phyloP scores from a whole-genome alignment of 2,797 vertebrate genomes.

The Leuciscus waleckii region DNA sequence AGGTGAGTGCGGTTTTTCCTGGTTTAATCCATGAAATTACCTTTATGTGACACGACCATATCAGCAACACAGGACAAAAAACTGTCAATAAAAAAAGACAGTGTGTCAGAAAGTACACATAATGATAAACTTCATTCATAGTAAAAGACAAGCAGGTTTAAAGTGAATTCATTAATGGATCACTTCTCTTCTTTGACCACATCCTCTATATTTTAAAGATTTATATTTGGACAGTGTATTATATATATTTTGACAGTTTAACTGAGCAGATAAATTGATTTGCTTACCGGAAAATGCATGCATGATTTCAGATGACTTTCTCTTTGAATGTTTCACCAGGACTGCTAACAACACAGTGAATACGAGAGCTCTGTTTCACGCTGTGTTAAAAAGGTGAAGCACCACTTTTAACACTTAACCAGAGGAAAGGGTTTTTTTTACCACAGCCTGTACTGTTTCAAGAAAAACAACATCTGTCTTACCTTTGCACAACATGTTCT shows the following conservation, averaged over 20 bases:
- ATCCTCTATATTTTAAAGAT: not conserved
- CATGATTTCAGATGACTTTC: slow-evolving; percentile 49
- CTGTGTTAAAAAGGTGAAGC: slow-evolving; percentile 45
- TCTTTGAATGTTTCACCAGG: not conserved
- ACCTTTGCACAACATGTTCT: slow-evolving; percentile 12
- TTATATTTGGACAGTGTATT: not conserved
- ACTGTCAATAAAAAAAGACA: slow-evolving; percentile 38
- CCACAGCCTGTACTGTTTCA: slow-evolving; percentile 51
- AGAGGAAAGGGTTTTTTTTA: slow-evolving; percentile 61
- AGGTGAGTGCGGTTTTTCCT: not conserved
- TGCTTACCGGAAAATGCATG: slow-evolving; percentile 54
- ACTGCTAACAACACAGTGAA: slow-evolving; percentile 31
- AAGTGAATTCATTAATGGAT: not conserved
- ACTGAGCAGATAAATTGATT: not conserved
- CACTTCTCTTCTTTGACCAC: not conserved
- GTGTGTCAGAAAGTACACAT: not conserved
- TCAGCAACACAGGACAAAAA: slow-evolving; percentile 49
- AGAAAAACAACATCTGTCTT: slow-evolving; percentile 56
- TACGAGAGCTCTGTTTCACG: not conserved
- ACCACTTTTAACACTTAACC: slow-evolving; percentile 50
- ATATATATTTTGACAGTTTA: not conserved
- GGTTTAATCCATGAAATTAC: slow-evolving; percentile 26
- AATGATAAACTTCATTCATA: not conserved
- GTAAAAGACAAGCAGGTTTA: not conserved
- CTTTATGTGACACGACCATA: slow-evolving; percentile 57